Base-by-base conservation (phyloP, 2,888 invertebrate genomes). In the Parnassius smintheus region DNA sequence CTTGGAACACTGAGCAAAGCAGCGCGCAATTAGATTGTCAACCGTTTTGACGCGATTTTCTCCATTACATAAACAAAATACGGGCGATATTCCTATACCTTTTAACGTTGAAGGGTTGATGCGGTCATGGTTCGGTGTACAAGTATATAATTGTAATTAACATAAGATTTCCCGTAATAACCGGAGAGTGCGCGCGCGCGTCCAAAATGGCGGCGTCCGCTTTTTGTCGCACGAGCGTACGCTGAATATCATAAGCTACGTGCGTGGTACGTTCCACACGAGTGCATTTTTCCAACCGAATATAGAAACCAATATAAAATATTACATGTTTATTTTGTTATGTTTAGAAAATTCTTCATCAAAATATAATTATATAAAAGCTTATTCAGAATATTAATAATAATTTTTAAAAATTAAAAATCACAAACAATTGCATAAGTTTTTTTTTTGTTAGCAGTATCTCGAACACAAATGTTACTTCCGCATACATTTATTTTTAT, bases 161-260 rank as follows among this genome's bases (percentile, higher is more conserved):
- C 89, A 90, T 90, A 87, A 87, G 85, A 79, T 82, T 85, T 86
- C 86, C 87, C 86, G 89, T 86, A 89, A 88, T 85, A 86, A 79
- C 84, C 76, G 80, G 76, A 78, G 75, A 73, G 82, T 76, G 79
- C 82, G 84, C 82, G 83, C 81, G 79, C 79, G 74, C 74, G 65
- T 70, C 87, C 76, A 75, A 88, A 86, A 86, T 82, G 88, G 90
- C 70, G 64, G 80, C 74, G 77, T 67, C 85, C 68, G 76, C 76
- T 89, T 91, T 91, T 91, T 90, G 85, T 66, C 57, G 57, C 12
- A 63, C 66, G 73, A 74, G 77, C 83, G 86, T 88, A 88, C 88
- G 84, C 83, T 86, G 88, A 88, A 89, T 90, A 87, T 91, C 81
- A 87, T 89, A 88, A 82, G 82, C 80, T 83, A 78, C 76, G 78